phyloP scores from a whole-genome alignment of 1,140 invertebrate species.

The Sinella curviseta region DNA sequence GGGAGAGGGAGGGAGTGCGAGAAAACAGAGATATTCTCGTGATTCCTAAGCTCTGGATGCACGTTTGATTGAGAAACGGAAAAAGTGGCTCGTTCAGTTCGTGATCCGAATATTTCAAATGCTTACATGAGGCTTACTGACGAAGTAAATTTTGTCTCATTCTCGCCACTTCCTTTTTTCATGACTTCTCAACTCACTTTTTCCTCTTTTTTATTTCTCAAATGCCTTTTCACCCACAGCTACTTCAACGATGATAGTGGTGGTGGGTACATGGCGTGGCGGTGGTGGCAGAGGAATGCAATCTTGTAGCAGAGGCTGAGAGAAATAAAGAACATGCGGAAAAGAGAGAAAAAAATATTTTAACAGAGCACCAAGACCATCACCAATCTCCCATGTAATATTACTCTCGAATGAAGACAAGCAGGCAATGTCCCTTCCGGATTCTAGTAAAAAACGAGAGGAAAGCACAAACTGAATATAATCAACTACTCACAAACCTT shows the following conservation, averaged over 20 bases:
- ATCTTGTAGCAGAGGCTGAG: background rate
- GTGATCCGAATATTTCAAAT: conserved; percentile 46
- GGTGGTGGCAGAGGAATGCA: background rate
- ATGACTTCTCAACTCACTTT: conserved; percentile 15
- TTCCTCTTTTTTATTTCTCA: conserved; percentile 24
- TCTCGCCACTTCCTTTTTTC: conserved; percentile 22
- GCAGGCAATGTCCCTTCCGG: conserved; percentile 20
- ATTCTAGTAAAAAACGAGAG: background rate
- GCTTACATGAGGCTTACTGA: conserved; percentile 31
- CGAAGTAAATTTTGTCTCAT: conserved; percentile 39
- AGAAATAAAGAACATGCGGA: background rate
- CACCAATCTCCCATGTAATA: background rate
- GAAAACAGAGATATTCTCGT: conserved; percentile 25
- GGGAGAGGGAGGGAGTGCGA: background rate
- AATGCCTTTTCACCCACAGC: conserved; percentile 15
- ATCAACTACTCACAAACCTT: conserved; percentile 4
- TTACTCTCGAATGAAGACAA: background rate
- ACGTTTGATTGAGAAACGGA: conserved; percentile 49
- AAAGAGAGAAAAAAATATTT: background rate
- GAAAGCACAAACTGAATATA: conserved; percentile 14
- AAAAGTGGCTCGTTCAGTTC: conserved; percentile 40
- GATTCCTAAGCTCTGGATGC: conserved; percentile 20
- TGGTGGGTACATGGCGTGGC: background rate
- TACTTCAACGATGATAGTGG: background rate
- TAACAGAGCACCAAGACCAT: background rate